These are phyloP conservation scores for Hydrocynus forskahlii DNA, from an alignment of 2,797 vertebrate genomes.

Conservation along the genomic window DNA sequence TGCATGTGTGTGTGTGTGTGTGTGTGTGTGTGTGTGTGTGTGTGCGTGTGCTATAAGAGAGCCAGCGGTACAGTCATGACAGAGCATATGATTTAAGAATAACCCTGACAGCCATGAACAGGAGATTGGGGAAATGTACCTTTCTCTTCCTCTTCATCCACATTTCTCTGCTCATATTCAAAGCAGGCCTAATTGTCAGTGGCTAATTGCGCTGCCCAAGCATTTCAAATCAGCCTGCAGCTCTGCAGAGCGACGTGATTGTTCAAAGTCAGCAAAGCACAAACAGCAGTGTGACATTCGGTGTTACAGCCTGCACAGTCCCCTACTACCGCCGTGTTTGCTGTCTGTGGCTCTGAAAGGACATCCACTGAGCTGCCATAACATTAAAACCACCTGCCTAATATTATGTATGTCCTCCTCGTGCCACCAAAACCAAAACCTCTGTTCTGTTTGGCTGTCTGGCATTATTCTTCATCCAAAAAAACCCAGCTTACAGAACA, in stretches of 20 bases:
- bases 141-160: neutral
- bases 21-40: slow-evolving; percentile 5
- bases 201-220: slow-evolving; percentile 3
- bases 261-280: slow-evolving; percentile 19
- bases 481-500: too few species aligned
- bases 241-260: slow-evolving; percentile 37
- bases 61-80: neutral
- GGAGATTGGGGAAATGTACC: neutral
- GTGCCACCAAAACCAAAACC: too few species aligned
- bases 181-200: slow-evolving; percentile 4
- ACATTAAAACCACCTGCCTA: too few species aligned
- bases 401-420: too few species aligned
- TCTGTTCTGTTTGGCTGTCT: too few species aligned
- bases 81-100: slow-evolving; percentile 15
- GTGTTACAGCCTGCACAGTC: neutral
- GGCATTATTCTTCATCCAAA: too few species aligned
- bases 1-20: slow-evolving; percentile 2
- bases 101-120: neutral
- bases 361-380: neutral
- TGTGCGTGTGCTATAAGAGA: neutral
- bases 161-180: slow-evolving; percentile 11
- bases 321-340: neutral
- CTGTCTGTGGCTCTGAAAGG: slow-evolving; percentile 3
- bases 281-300: slow-evolving; percentile 9
- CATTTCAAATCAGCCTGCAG: slow-evolving; percentile 25